phyloP scores from a whole-genome alignment of 2,113 vertebrate species.

The Tylochromis polylepis region DNA sequence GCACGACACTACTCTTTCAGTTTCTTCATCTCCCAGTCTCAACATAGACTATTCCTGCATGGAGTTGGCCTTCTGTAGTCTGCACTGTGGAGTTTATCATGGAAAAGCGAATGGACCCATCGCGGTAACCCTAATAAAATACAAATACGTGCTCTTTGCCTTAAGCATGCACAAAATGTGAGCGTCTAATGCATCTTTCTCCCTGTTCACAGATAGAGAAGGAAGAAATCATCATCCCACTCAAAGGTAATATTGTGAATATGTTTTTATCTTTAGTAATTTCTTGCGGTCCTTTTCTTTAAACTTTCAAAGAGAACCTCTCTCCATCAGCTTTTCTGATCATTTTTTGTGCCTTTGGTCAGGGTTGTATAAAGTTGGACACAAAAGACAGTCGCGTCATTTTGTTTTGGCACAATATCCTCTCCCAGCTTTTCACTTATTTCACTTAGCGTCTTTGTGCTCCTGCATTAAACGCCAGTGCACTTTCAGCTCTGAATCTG shows the following conservation, averaged over 20 bases:
- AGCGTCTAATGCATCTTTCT: not conserved
- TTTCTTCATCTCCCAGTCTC: not conserved
- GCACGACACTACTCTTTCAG: not conserved
- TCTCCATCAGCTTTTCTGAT: not conserved
- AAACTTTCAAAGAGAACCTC: not conserved
- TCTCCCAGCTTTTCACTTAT: conserved; percentile 36
- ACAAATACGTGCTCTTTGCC: not conserved
- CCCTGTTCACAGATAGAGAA: conserved; percentile 71
- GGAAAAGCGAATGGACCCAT: conserved; percentile 45
- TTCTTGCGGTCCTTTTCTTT: not conserved
- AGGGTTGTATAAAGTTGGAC: not conserved
- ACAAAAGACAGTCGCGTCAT: not conserved
- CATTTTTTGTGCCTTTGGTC: not conserved
- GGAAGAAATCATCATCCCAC: conserved; percentile 77
- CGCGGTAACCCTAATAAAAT: conserved; percentile 34
- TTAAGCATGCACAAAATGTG: not conserved
- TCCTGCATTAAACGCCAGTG: conserved; percentile 19
- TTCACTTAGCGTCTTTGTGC: conserved; percentile 15
- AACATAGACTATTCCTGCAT: not conserved
- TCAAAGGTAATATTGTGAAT: conserved; percentile 78
- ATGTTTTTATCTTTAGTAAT: not conserved
- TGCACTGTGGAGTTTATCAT: conserved; percentile 54
- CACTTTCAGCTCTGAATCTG: conserved; percentile 2
- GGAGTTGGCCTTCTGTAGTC: conserved; percentile 36
- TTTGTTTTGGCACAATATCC: conserved; percentile 7